phyloP scores from a whole-genome alignment of 2,113 vertebrate species.

The Amblyornis subalaris region DNA sequence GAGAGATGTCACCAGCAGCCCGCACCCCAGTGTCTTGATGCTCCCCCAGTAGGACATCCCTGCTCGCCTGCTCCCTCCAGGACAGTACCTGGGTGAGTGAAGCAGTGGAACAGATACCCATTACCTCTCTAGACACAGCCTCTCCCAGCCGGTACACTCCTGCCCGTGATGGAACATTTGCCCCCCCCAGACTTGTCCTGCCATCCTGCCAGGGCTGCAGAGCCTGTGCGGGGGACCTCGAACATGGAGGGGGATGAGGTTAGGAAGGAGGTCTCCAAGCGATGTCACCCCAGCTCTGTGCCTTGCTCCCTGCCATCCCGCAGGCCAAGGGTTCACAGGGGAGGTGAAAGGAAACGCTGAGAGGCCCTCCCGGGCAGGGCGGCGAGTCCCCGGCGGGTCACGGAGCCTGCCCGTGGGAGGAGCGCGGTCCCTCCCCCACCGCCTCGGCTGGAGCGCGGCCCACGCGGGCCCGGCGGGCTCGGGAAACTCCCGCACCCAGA shows the following conservation, averaged over 20 bases:
- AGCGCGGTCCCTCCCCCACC: not conserved
- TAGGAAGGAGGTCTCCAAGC: not conserved
- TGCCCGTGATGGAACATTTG: not conserved
- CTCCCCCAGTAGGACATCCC: not conserved
- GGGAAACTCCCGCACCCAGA: not conserved
- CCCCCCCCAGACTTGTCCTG: accelerated
- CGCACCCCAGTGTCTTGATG: accelerated
- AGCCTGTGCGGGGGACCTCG: not conserved
- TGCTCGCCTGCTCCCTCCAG: not conserved
- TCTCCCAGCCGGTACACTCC: not conserved
- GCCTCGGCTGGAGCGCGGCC: not conserved
- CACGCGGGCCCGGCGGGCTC: not conserved
- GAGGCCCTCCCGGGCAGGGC: accelerated
- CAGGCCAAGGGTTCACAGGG: not conserved
- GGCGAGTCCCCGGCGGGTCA: not conserved
- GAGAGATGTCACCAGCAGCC: not conserved
- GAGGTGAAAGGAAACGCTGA: not conserved
- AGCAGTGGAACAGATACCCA: accelerated
- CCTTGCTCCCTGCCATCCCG: not conserved
- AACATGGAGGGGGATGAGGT: not conserved
- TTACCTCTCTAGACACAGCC: not conserved
- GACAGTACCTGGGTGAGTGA: accelerated
- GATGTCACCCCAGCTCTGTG: not conserved
- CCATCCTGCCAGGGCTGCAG: not conserved
- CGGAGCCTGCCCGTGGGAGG: not conserved